These are phyloP conservation scores for Drosophila neutralis DNA, from an alignment of 2,888 invertebrate genomes.

Conservation along the genomic window DNA sequence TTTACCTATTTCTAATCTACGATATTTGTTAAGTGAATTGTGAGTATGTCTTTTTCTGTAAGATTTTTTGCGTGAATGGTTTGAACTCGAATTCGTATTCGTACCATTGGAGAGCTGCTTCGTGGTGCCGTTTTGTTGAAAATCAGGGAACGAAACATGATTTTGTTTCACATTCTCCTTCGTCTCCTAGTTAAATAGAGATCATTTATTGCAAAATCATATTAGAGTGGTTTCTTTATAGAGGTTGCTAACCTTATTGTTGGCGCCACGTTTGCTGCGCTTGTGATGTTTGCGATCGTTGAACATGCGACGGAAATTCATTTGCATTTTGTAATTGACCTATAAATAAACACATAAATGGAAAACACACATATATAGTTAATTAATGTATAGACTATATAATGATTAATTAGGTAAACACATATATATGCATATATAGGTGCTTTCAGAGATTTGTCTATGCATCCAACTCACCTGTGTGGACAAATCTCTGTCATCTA, in stretches of 20 bases:
- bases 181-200: slow-evolving; percentile 46
- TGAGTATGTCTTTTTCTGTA: slow-evolving; percentile 85
- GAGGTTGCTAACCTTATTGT: slow-evolving; percentile 88
- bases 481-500: slow-evolving; percentile 94
- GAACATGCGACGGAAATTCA: slow-evolving; percentile 94
- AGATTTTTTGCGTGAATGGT: slow-evolving; percentile 87
- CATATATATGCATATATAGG: slow-evolving; percentile 7
- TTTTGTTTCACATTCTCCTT: slow-evolving; percentile 93
- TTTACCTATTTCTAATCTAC: slow-evolving; percentile 86
- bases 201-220: no score
- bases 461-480: slow-evolving; percentile 87
- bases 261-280: slow-evolving; percentile 91
- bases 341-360: slow-evolving; percentile 52
- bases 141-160: slow-evolving; percentile 95
- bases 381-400: neutral
- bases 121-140: slow-evolving; percentile 94
- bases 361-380: neutral
- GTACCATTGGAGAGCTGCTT: slow-evolving; percentile 94
- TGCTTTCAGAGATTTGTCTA: slow-evolving; percentile 67
- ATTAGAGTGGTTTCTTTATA: neutral
- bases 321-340: slow-evolving; percentile 94
- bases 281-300: slow-evolving; percentile 94
- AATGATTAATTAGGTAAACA: neutral
- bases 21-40: slow-evolving; percentile 86
- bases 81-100: slow-evolving; percentile 89